A percentile compares a stretch with the other conserved stretches of the same genome.
Conservation (phyloP, 2,113 vertebrate species). For the Brachionichthys hirsutus region DNA sequence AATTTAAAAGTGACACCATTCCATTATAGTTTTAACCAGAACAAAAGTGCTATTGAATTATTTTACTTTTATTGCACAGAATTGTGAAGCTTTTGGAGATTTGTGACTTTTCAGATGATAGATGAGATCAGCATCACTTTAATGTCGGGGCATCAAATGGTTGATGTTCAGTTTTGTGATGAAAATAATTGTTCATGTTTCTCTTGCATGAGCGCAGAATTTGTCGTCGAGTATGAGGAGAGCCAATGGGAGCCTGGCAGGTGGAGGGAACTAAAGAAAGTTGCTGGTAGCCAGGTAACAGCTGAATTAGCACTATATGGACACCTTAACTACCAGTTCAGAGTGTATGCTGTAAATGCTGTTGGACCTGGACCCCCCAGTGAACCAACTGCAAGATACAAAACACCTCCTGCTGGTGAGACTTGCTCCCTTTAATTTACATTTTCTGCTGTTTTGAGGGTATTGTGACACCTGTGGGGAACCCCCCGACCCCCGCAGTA, state of each 20-base stretch:
- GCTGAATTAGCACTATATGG: slow-evolving; percentile 79
- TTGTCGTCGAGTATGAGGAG: slow-evolving; percentile 89
- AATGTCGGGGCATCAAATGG: background rate
- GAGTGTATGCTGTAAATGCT: slow-evolving; percentile 84
- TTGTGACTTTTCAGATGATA: no score
- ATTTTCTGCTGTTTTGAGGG: slow-evolving; percentile 13
- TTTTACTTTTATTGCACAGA: no score
- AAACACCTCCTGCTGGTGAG: slow-evolving; percentile 87
- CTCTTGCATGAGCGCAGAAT: slow-evolving; percentile 76
- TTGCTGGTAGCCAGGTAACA: slow-evolving; percentile 78
- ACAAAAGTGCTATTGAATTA: no score
- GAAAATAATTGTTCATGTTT: slow-evolving; percentile 13
- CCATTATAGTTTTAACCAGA: no score
- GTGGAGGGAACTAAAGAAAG: slow-evolving; percentile 83
- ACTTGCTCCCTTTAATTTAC: slow-evolving; percentile 30
- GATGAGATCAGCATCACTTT: no score
- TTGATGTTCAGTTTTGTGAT: background rate
- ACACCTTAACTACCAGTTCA: slow-evolving; percentile 87
- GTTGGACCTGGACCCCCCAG: slow-evolving; percentile 88
- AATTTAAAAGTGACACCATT: no score
- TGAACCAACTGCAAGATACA: slow-evolving; percentile 78
- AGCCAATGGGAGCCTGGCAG: slow-evolving; percentile 80
- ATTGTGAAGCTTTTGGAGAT: no score
- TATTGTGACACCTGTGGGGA: slow-evolving; percentile 13
- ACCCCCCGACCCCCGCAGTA: no score